A percentile compares a stretch with the other conserved stretches of the same genome.
Conservation (phyloP, 2,888 invertebrate genomes). For the Empis livida region DNA sequence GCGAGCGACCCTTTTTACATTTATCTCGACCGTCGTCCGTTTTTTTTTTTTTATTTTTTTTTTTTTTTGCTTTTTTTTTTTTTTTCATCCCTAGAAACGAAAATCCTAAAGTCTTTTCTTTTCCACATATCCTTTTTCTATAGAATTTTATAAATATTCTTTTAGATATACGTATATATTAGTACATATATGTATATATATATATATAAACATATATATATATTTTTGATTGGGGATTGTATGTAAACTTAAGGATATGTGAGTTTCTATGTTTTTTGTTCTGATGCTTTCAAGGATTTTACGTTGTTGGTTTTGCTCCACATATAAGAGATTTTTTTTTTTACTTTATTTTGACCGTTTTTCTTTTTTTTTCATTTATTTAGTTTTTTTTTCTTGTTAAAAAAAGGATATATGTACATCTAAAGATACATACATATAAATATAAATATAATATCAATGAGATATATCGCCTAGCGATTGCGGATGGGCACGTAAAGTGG, state of each 20-base stretch:
- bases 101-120: neutral
- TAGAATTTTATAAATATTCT: neutral
- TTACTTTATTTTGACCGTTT: neutral
- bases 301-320: neutral
- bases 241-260: neutral
- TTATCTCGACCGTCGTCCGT: conserved; percentile 13
- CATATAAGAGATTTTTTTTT: neutral
- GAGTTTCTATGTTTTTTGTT: neutral
- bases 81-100: neutral
- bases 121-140: neutral
- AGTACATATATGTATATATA: neutral
- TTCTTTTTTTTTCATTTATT: too few species aligned
- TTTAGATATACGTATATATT: neutral
- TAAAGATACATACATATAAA: conserved; percentile 1
- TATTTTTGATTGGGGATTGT: neutral
- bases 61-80: too few species aligned
- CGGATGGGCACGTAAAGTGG: conserved; percentile 17
- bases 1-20: conserved; percentile 21
- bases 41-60: neutral
- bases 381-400: too few species aligned
- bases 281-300: conserved; percentile 1
- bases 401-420: conserved; percentile 4
- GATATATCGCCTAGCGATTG: conserved; percentile 12
- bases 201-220: neutral
- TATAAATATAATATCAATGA: conserved; percentile 1